Base-by-base conservation (phyloP, 2,797 vertebrate species). In the Australoheros facetus region DNA sequence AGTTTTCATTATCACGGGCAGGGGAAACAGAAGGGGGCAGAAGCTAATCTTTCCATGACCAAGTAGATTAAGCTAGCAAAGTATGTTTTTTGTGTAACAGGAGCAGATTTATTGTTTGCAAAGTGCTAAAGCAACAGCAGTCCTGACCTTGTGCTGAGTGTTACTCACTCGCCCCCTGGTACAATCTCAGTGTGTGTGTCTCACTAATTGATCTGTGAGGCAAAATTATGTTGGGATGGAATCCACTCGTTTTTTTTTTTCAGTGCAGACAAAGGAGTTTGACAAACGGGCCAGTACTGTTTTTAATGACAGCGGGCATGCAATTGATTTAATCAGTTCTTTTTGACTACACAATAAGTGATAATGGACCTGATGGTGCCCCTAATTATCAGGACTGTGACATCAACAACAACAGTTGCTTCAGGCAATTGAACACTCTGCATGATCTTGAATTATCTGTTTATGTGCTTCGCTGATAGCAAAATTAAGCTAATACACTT, bases 31-130 rank as follows among this genome's bases (percentile, higher is more conserved):
- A 37, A 37, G 37, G 37, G 34, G 37, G 86, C 85, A 66, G 71
- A 85, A 82, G 80, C 85, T 91, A 87, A 91, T 93, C 87, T 91
- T 70, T 80, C 84, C 82, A 87, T 86, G 87, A 89, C 87, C 84
- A 82, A 86, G 75, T 37, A 85, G 81, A 90, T 92, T 83, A 89
- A 84, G 71, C 82, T 57, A 76, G 85, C 77, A 79, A 73, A 82
- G 80, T 86, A 77, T 9, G 12, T 79, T 73, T 77, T 88, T 84
- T 84, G 53, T 70, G 86, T 71, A 84, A 85, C 78, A 79, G 72
- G 66, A 83, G 80, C 56, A 39, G 80, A 87, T 79, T 90, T 81
- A 82, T 91, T 90, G 82, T 88, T 91, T 83, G 84, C 78, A 75
- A 75, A 87, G 70, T 76, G 79, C 77, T 75, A 58, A 75, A 57